Base-by-base conservation (phyloP, 2,888 invertebrate genomes). In the Peribatodes rhomboidaria region DNA sequence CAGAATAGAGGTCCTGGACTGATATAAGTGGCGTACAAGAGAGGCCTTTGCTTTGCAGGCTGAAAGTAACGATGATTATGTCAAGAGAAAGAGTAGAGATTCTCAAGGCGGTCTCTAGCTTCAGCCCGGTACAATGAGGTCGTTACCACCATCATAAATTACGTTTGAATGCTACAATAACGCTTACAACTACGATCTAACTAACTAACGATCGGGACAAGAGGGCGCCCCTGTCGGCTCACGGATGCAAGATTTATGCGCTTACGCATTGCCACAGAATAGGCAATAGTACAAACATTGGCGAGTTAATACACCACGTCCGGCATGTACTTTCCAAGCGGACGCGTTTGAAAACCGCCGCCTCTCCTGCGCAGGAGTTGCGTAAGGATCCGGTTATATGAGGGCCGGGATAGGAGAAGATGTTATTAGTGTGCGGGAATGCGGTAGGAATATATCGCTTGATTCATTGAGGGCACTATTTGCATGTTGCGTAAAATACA, bases 271-370 rank as follows among this genome's bases (percentile, higher is more conserved):
- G 79, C 76, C 75, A 75, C 44, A 10, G 16, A 33, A 20, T 20
- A 20, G 33, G 9, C 0, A 20, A 20, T 20, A 44, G 20, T 20
- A 20, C 20, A 44, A 20, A 74, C 75, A 71, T 78, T 79, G 80
- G 75, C 76, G 75, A 75, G 78, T 76, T 81, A 83, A 84, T 83
- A 81, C 81, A 79, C 76, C 69, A 78, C 84, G 84, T 87, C 86
- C 87, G 85, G 56, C 64, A 47, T 47, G 52, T 44, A 57, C 46
- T 65, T 61, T 60, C 65, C 56, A 53, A 61, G 20, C 50, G 27
- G 50, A 44, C 78, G 81, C 79, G 83, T 85, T 86, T 84, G 81
- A 82, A 79, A 81, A 80, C 78, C 75, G 80, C 83, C 83, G 81
- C 86, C 78, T 49, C 83, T 84, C 74, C 73, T 50, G 50, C 35